Evolutionary conservation across 2,888 invertebrate genomes (phyloP).

Genomic region (Melanostoma mellinum): DNA sequence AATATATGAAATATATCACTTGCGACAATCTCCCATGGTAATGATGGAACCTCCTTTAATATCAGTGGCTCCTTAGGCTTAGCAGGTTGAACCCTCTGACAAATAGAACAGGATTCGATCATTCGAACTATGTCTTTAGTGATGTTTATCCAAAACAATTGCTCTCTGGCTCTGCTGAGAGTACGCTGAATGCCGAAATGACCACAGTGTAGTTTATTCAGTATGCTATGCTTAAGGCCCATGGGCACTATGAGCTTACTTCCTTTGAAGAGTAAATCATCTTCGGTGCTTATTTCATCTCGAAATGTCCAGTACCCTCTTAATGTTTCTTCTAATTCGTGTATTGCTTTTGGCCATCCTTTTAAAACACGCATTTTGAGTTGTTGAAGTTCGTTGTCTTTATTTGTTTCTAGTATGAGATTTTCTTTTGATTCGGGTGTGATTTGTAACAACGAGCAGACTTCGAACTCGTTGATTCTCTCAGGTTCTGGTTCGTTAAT

Average conservation of each 20-base stretch:
- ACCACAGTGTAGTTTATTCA: conserved; percentile 45
- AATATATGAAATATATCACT: conserved; percentile 10
- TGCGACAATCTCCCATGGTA: conserved; percentile 40
- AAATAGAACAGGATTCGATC: conserved; percentile 16
- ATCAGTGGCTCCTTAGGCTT: conserved; percentile 11
- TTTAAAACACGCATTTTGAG: conserved; percentile 3
- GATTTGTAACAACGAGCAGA: conserved; percentile 16
- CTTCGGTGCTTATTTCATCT: conserved; percentile 47
- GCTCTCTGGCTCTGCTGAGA: conserved; percentile 49
- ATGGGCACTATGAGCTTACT: conserved; percentile 54
- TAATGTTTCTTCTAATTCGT: conserved; percentile 37
- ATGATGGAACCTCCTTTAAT: conserved; percentile 8
- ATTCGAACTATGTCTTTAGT: conserved; percentile 8
- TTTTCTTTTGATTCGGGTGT: neutral
- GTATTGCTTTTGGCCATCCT: conserved; percentile 46
- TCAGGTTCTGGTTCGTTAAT: neutral
- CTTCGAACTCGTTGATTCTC: conserved; percentile 4
- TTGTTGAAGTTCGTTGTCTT: conserved; percentile 3
- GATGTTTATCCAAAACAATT: conserved; percentile 56
- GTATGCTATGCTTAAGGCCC: conserved; percentile 37
- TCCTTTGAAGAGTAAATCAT: conserved; percentile 50
- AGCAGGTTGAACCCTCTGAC: neutral
- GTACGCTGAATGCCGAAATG: conserved; percentile 56
- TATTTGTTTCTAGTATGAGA: neutral
- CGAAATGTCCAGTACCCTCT: conserved; percentile 59